Conservation (phyloP, 2,888 invertebrate species). For the Nomada fabriciana region DNA sequence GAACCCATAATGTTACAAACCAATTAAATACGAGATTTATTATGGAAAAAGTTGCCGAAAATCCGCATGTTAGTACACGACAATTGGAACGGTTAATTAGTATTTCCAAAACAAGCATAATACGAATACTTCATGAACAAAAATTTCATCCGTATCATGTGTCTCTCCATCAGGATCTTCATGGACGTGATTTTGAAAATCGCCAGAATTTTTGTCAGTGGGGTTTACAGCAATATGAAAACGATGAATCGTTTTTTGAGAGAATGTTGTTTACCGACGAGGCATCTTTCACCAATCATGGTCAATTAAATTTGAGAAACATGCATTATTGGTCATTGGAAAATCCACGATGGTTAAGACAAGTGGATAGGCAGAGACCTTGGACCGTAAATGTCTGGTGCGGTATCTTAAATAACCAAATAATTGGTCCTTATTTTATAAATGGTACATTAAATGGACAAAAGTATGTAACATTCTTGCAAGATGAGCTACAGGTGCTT, state of each 20-base stretch:
- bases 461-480: slow-evolving; percentile 10
- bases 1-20: slow-evolving; percentile 15
- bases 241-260: slow-evolving; percentile 3
- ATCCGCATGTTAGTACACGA: slow-evolving; percentile 22
- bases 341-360: slow-evolving; percentile 2
- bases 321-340: slow-evolving; percentile 31
- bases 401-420: slow-evolving; percentile 12
- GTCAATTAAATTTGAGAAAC: slow-evolving; percentile 30
- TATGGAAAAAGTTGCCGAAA: slow-evolving; percentile 26
- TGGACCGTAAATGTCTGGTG: neutral
- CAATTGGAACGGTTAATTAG: slow-evolving; percentile 12
- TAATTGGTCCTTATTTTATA: slow-evolving; percentile 22
- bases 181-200: neutral
- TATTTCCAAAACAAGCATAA: slow-evolving; percentile 26
- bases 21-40: slow-evolving; percentile 10
- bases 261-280: neutral
- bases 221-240: neutral
- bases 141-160: slow-evolving; percentile 3
- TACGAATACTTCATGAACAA: slow-evolving; percentile 13
- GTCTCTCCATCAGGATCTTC: neutral
- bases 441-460: slow-evolving; percentile 4
- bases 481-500: slow-evolving; percentile 8
- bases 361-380: slow-evolving; percentile 1
- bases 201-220: neutral
- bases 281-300: slow-evolving; percentile 21